Conservation (phyloP, 2,888 invertebrate genomes). For the Ophion obscuratus region DNA sequence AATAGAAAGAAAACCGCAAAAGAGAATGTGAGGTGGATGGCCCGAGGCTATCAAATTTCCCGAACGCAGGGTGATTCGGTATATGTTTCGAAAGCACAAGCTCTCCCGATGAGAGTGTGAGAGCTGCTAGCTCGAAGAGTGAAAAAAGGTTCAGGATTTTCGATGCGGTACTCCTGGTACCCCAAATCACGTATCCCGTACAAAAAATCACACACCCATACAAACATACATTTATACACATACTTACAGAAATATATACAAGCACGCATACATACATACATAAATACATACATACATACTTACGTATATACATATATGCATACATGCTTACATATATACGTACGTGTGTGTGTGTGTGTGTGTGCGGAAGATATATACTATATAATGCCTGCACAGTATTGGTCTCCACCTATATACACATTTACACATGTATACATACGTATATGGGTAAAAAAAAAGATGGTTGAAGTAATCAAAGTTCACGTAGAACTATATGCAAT, state of each 20-base stretch:
- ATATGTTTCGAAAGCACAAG: constrained; percentile 55
- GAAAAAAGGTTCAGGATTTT: constrained; percentile 8
- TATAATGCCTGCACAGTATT: too few relatives aligned
- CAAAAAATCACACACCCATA: too few relatives aligned
- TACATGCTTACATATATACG: too few relatives aligned
- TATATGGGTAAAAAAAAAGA: constrained; percentile 10
- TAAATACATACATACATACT: too few relatives aligned
- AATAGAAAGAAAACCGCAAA: constrained; percentile 31
- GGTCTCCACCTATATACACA: background rate
- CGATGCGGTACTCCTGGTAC: background rate
- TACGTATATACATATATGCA: too few relatives aligned
- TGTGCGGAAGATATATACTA: too few relatives aligned
- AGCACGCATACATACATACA: too few relatives aligned
- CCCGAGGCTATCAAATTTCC: constrained; percentile 70
- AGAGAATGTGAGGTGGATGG: constrained; percentile 27
- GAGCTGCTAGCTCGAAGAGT: constrained; percentile 8
- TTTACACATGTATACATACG: background rate
- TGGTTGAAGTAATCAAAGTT: constrained; percentile 4
- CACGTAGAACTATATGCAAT: constrained; percentile 5
- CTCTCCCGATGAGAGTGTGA: constrained; percentile 25
- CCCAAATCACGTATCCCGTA: background rate
- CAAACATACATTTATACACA: too few relatives aligned
- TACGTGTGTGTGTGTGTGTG: too few relatives aligned
- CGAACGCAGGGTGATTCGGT: constrained; percentile 72
- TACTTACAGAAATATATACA: too few relatives aligned